These are phyloP conservation scores for Scylla paramamosain DNA, from an alignment of 1,140 invertebrate genomes.

Conservation along the genomic window DNA sequence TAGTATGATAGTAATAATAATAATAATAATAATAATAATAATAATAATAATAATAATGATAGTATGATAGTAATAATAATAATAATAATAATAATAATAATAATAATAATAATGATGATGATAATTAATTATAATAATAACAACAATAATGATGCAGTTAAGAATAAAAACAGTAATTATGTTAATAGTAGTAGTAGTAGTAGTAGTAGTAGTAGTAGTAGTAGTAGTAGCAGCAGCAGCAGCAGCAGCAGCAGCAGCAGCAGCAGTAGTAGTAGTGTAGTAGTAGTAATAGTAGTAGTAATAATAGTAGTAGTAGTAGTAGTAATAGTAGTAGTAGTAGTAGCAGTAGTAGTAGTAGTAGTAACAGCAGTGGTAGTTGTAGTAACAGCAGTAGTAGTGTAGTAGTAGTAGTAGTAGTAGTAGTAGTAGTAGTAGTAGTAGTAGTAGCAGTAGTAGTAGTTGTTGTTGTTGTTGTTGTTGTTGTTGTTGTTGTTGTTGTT, in stretches of 20 bases:
- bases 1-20: not conserved
- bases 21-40: not conserved
- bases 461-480: not conserved
- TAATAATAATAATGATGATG: not conserved
- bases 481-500: not conserved
- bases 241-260: not conserved
- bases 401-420: slow-evolving; percentile 17
- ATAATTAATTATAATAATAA: not conserved
- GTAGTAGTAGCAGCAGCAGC: not conserved
- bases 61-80: not conserved
- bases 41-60: not conserved
- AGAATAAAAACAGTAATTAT: not conserved
- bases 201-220: slow-evolving; percentile 6
- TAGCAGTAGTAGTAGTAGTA: not conserved
- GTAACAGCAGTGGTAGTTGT: not conserved
- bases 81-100: slow-evolving; percentile 3
- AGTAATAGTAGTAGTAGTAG: not conserved
- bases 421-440: not conserved
- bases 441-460: not conserved
- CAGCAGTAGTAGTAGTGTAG: not conserved
- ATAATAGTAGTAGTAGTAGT: not conserved
- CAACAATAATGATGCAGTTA: no score
- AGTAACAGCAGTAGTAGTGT: not conserved
- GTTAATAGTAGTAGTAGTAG: not conserved
- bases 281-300: not conserved